A percentile compares a stretch with the other conserved stretches of the same genome.
Evolutionary conservation across 1,140 invertebrate genomes (phyloP).

Genomic region (Camponotus vicinus): DNA sequence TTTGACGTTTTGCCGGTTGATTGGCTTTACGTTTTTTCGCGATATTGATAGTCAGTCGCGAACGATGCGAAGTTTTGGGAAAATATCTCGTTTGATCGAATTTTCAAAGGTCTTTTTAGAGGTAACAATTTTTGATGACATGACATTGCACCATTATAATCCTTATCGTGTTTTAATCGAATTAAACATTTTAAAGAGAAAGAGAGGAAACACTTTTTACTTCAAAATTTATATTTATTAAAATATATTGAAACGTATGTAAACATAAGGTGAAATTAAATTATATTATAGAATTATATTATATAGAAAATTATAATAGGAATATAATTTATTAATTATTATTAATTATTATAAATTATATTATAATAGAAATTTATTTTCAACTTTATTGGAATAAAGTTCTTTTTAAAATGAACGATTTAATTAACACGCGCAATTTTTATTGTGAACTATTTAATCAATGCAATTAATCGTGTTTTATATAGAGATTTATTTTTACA

Average conservation of each 20-base stretch:
- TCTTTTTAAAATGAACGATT: background rate
- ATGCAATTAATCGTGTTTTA: background rate
- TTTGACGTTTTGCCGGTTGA: constrained; percentile 27
- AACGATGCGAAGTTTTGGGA: constrained; percentile 1
- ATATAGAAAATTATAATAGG: too few species aligned
- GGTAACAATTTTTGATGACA: background rate
- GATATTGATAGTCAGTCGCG: background rate
- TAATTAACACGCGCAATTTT: background rate
- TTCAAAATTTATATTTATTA: background rate
- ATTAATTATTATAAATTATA: too few species aligned
- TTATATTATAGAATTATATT: too few species aligned
- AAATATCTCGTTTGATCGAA: constrained; percentile 6
- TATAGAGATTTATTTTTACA: background rate
- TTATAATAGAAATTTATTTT: background rate
- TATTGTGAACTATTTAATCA: background rate
- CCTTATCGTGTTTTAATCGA: background rate
- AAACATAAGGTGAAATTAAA: background rate
- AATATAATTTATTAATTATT: too few species aligned
- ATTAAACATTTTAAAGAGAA: background rate
- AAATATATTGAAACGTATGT: background rate
- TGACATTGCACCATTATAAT: background rate
- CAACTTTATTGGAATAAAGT: background rate
- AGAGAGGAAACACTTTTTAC: background rate
- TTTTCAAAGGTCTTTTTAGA: background rate
- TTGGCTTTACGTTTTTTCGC: constrained; percentile 27